A percentile compares a stretch with the other conserved stretches of the same genome.
Conservation (phyloP, 2,797 vertebrate genomes). For the Parauchenoglanis ngamensis region DNA sequence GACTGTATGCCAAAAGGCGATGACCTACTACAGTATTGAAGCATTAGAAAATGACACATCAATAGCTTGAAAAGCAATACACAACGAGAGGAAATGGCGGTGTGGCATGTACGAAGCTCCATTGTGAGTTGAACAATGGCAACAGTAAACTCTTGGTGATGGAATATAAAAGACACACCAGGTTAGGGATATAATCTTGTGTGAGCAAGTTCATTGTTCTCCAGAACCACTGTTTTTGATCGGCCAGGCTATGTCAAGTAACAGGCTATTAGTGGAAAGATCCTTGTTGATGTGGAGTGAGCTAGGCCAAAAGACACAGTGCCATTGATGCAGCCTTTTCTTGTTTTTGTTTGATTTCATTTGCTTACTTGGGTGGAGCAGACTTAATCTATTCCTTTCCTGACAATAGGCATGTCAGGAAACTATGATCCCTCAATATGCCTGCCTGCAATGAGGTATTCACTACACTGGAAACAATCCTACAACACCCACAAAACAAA, state of each 20-base stretch:
- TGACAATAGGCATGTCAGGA: conserved; percentile 67
- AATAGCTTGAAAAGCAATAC: conserved; percentile 75
- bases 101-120: conserved; percentile 62
- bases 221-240: conserved; percentile 62
- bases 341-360: conserved; percentile 62
- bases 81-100: conserved; percentile 69
- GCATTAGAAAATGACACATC: conserved; percentile 72
- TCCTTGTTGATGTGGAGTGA: conserved; percentile 40
- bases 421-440: conserved; percentile 63
- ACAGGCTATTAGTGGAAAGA: conserved; percentile 60
- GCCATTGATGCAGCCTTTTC: conserved; percentile 37
- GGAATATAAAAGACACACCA: conserved; percentile 61
- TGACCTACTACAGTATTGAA: conserved; percentile 69
- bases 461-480: conserved; percentile 65
- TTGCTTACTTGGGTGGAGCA: conserved; percentile 62
- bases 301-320: conserved; percentile 52
- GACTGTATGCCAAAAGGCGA: conserved; percentile 66
- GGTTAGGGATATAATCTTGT: conserved; percentile 68
- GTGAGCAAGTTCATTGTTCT: conserved; percentile 64
- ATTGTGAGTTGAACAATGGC: conserved; percentile 74
- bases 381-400: conserved; percentile 67
- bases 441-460: conserved; percentile 60
- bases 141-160: conserved; percentile 65
- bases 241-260: conserved; percentile 70
- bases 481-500: conserved; percentile 58